Evolutionary conservation across 2,797 vertebrate genomes (phyloP), one percentile per base, ranked within the genome.

Genomic region (Peromyscus eremicus): DNA sequence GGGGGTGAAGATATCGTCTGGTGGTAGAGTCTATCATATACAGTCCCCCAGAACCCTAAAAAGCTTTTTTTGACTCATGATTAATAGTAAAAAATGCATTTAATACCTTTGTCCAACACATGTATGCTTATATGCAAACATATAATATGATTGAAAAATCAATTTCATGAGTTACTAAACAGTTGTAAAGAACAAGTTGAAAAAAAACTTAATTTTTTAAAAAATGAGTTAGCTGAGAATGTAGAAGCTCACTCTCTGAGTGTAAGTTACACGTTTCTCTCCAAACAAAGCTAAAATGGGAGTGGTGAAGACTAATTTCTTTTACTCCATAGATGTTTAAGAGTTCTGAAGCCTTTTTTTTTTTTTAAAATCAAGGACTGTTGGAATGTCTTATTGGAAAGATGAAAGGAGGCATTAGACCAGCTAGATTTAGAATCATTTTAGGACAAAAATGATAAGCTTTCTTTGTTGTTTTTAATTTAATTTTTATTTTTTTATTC

Each of bases 241-340:
- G 12, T 84, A 46, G n/a, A 84, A 29, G 23, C 5, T 95, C 40
- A 34, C 95, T 94, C 96, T 94, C 62, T 89, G n/a, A 93, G 49
- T 3, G 34, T 80, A 34, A 62, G 6, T 70, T 89, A 89, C 16
- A 17, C 11, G 2, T 77, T 34, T 52, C 6, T 82, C 21, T 75
- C 68, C 75, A 86, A 93, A 81, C 10, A 81, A 77, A 40, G 37
- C 52, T 83, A 66, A 95, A 32, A 23, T 83, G 8, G 55, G 70
- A 60, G 73, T 60, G 17, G 8, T 34, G 2, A 80, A 92, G 57
- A 60, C 43, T 60, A 17, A 80, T 83, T 91, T 89, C 19, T 43
- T 95, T 92, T 21, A 66, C 8, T 94, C 25, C 29, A 11, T 62
- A 23, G 40, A 82, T 10, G 46, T 77, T 92, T 81, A 92, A 92